Conservation (phyloP, 2,888 invertebrate species). For the Tetranychus piercei region DNA sequence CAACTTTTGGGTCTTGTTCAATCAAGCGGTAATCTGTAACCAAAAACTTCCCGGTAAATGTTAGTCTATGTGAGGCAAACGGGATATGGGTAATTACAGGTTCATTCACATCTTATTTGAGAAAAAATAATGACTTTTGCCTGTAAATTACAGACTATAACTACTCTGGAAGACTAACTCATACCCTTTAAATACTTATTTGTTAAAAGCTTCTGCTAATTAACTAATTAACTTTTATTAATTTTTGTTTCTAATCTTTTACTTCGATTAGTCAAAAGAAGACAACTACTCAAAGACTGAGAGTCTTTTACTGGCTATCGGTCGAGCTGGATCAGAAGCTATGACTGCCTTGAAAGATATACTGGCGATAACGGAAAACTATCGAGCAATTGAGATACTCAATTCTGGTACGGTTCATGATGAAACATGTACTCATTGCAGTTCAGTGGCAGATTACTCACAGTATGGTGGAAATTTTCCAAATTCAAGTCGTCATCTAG, state of each 20-base stretch:
- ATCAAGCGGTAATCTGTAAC: no score
- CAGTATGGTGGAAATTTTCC: neutral
- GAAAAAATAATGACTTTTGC: no score
- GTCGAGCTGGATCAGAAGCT: neutral
- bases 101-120: no score
- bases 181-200: no score
- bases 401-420: neutral
- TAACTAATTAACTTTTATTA: neutral
- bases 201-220: neutral
- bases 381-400: neutral
- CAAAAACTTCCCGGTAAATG: no score
- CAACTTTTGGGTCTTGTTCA: no score
- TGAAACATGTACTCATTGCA: neutral
- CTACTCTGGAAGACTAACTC: no score
- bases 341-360: slow-evolving; percentile 4
- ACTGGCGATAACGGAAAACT: neutral
- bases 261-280: neutral
- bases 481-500: no score
- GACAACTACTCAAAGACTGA: neutral
- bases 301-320: neutral
- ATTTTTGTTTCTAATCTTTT: neutral
- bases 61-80: no score
- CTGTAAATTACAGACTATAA: no score
- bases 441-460: neutral
- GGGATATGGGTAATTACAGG: no score